Conservation (phyloP, 2,888 invertebrate genomes). For the Eurois occulta region DNA sequence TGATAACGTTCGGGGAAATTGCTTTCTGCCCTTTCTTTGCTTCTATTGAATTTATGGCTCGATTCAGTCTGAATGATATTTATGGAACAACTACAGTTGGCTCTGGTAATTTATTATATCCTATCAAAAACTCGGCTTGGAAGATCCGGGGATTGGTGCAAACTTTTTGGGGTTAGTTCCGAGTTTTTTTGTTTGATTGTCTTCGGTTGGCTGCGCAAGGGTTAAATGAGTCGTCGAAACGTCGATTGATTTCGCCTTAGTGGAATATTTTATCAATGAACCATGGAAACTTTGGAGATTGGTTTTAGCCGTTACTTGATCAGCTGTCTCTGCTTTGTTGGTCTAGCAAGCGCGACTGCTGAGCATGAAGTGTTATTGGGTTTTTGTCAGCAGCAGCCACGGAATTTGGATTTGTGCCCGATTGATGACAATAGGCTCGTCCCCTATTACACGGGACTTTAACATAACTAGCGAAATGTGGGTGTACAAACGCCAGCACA, state of each 20-base stretch:
- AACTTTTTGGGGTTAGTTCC: conserved; percentile 44
- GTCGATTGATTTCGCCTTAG: conserved; percentile 11
- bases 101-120: conserved; percentile 67
- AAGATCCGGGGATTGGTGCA: conserved; percentile 43
- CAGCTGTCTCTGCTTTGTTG: background rate
- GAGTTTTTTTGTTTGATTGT: conserved; percentile 23
- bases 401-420: too few species aligned
- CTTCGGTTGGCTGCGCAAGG: background rate
- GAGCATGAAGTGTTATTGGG: too few species aligned
- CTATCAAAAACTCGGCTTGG: conserved; percentile 65
- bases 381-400: too few species aligned
- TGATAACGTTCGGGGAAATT: conserved; percentile 87
- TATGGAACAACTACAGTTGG: conserved; percentile 78
- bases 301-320: background rate
- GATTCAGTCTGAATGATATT: conserved; percentile 85
- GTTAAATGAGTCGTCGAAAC: conserved; percentile 1
- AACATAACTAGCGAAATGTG: too few species aligned
- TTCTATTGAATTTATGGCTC: conserved; percentile 86
- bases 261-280: conserved; percentile 1
- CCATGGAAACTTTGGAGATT: background rate
- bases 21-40: conserved; percentile 85
- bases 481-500: too few species aligned
- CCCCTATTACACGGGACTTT: too few species aligned
- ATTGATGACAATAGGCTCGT: too few species aligned
- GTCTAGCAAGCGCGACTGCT: too few species aligned